A percentile compares a stretch with the other conserved stretches of the same genome.
These are phyloP conservation scores for Penaeus japonicus DNA, from an alignment of 1,140 invertebrate genomes.

Conservation along the genomic window DNA sequence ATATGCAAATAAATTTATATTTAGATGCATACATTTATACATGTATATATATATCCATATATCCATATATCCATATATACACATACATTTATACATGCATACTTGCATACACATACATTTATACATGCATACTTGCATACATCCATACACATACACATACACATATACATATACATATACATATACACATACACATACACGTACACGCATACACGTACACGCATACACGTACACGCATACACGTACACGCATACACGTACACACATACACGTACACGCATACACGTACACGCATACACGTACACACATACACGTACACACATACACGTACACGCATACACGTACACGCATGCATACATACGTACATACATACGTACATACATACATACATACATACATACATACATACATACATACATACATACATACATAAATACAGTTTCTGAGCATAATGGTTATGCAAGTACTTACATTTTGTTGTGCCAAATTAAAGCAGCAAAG, in stretches of 20 bases:
- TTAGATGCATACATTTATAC: no score
- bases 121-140: constrained; percentile 29
- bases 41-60: no score
- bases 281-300: background rate
- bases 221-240: constrained; percentile 23
- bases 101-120: constrained; percentile 15
- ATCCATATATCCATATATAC: no score
- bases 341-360: background rate
- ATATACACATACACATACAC: background rate
- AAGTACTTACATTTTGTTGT: no score
- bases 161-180: constrained; percentile 23
- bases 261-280: constrained; percentile 10
- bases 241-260: constrained; percentile 22
- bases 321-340: background rate
- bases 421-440: no score
- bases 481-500: no score
- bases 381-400: background rate
- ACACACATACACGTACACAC: background rate
- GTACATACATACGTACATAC: background rate
- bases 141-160: constrained; percentile 29
- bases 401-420: no score
- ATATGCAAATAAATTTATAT: no score
- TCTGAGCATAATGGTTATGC: no score
- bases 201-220: constrained; percentile 6
- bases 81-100: background rate